Base-by-base conservation (phyloP, 1,140 invertebrate genomes). In the Lethocerus indicus region DNA sequence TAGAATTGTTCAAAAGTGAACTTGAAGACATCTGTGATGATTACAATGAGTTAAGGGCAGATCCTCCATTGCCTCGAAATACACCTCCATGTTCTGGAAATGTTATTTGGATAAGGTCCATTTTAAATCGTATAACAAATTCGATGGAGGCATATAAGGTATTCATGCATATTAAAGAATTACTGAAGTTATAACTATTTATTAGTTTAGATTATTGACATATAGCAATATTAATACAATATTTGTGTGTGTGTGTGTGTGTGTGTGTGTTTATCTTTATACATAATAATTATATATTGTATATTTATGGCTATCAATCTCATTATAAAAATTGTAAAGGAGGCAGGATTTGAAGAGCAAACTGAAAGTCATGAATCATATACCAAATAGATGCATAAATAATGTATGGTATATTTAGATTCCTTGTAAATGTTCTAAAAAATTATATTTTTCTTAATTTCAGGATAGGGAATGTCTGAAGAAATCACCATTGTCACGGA, bases 281-380 rank as follows among this genome's bases (percentile, higher is more conserved):
- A 73, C 27, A 75, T 74, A 49, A 78, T 83, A 16, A 79, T 79
- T 57, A 67, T 83, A 46, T 87, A 76, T 52, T 87, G 87, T 54
- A 73, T 76, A 3, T 66, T 84, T 58, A 66, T 73, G 24, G 28
- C 9, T 32, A 9, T 32, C 29, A 9, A 32, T n/a, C n/a, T 32
- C 29, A 4, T 16, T 27, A 47, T 18, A 47, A 29, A 41, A 52
- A 39, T 39, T 57, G n/a, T 47, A 36, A 16, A 40, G 61, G 9
- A 58, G 55, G 35, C 21, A 54, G 5, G 48, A 60, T 1, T 49
- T 51, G n/a, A 60, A 64, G 57, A 65, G n/a, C n/a, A n/a, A n/a
- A n/a, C n/a, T n/a, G n/a, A n/a, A n/a, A n/a, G n/a, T n/a, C n/a
- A n/a, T n/a, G n/a, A n/a, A n/a, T n/a, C n/a, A n/a, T n/a, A n/a